Conservation (phyloP, 2,113 vertebrate species). For the Perca flavescens region DNA sequence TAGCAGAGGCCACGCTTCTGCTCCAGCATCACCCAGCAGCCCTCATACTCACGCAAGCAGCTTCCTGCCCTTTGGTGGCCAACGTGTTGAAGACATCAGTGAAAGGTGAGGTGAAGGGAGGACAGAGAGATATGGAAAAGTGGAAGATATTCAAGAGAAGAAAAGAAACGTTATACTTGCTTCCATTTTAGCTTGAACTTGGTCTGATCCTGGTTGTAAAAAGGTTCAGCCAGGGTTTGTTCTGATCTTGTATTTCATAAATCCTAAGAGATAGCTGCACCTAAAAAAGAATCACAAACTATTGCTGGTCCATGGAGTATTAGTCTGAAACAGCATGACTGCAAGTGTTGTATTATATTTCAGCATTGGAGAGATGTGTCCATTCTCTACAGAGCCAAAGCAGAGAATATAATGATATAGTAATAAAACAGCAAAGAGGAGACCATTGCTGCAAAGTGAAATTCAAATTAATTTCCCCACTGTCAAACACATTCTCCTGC, state of each 20-base stretch:
- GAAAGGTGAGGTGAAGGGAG: slow-evolving; percentile 87
- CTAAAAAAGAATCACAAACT: slow-evolving; percentile 38
- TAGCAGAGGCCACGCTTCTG: slow-evolving; percentile 85
- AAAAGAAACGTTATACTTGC: slow-evolving; percentile 5
- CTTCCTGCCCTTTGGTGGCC: slow-evolving; percentile 83
- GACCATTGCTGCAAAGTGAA: slow-evolving; percentile 58
- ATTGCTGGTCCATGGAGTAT: slow-evolving; percentile 18
- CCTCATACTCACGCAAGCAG: slow-evolving; percentile 64
- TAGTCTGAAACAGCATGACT: slow-evolving; percentile 53
- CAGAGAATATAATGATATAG: slow-evolving; percentile 67
- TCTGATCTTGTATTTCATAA: slow-evolving; percentile 44
- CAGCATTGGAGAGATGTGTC: slow-evolving; percentile 49
- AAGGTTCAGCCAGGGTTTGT: slow-evolving; percentile 26
- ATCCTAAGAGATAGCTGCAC: slow-evolving; percentile 32
- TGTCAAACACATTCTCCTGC: slow-evolving; percentile 44
- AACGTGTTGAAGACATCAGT: slow-evolving; percentile 84
- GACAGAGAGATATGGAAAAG: slow-evolving; percentile 1
- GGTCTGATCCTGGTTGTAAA: slow-evolving; percentile 4
- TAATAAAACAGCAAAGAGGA: slow-evolving; percentile 45
- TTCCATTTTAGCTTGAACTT: slow-evolving; percentile 32
- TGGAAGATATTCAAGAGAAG: slow-evolving; percentile 20
- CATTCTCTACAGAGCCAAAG: slow-evolving; percentile 41
- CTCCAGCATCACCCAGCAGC: slow-evolving; percentile 88
- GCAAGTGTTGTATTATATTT: slow-evolving; percentile 61
- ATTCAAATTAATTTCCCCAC: slow-evolving; percentile 63